Base-by-base conservation (phyloP, 2,888 invertebrate species). In the Tenthredo livida region DNA sequence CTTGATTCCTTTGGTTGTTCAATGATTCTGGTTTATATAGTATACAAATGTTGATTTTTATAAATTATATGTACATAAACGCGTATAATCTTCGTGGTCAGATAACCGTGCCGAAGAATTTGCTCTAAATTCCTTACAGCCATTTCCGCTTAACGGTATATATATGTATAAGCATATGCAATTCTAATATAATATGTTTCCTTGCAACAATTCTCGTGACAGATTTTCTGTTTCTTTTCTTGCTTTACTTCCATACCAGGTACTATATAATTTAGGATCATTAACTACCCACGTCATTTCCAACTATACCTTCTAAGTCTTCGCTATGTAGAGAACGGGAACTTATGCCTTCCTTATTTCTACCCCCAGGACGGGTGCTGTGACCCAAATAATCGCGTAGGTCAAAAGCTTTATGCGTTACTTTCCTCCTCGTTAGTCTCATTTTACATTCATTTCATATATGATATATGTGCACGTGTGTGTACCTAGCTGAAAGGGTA, bases 331-430 rank as follows among this genome's bases (percentile, higher is more conserved):
- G 6, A 21, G 12, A 43, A n/a, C 9, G 40, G 37, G 40, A 40
- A 73, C 40, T n/a, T 21, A 54, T 10, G 40, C 67, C 17, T 67
- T 67, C 17, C 29, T 33, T 67, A 21, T 67, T 67, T 67, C 17
- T 40, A 73, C 72, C 72, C 72, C 72, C 72, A 43, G 72, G 72
- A 77, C 77, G 77, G 50, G 77, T 54, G 77, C 77, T 54, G 15
- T 77, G 77, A 77, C 77, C 77, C 77, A 77, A 77, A 77, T 77
- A 77, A 77, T 54, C 77, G 50, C 77, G 77, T 54, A 77, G 77
- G 77, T 77, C 54, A 54, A 77, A 77, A 12, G 54, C 33, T 54
- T 77, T 50, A 54, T 25, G 77, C 77, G 15, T 77, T 33, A 50
- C 29, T 50, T 77, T 77, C 5, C 33, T 50, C 10, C 73, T 43